Percentiles rank a stretch among this genome's conserved stretches.
Conservation (phyloP, 2,113 vertebrate species). For the Eublepharis macularius region DNA sequence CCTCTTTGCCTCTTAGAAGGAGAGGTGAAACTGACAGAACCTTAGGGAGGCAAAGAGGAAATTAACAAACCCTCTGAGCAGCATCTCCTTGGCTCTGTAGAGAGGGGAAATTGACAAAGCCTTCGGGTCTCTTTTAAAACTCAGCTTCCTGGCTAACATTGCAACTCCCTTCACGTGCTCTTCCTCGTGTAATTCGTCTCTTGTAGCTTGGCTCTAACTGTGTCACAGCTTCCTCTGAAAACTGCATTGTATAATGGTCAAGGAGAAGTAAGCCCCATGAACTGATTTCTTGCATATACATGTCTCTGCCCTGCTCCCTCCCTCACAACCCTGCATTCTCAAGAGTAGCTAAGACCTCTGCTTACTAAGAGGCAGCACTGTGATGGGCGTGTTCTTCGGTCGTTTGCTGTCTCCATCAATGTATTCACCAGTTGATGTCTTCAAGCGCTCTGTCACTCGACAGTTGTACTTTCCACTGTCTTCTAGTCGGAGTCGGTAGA, state of each 20-base stretch:
- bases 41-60: no score
- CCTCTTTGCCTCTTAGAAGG: no score
- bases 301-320: no score
- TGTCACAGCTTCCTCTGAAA: not conserved
- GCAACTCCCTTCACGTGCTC: no score
- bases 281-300: not conserved
- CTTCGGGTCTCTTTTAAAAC: no score
- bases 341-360: conserved; percentile 39
- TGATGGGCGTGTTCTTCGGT: conserved; percentile 94
- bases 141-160: no score
- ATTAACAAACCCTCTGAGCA: no score
- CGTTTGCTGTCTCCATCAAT: conserved; percentile 94
- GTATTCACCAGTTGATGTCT: conserved; percentile 90
- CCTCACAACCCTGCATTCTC: not conserved
- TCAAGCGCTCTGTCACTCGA: conserved; percentile 92
- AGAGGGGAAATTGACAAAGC: no score
- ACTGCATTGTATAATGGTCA: not conserved
- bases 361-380: conserved; percentile 91
- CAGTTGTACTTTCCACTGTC: conserved; percentile 97
- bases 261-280: not conserved
- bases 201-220: no score
- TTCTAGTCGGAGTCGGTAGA: conserved; percentile 87
- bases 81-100: no score
- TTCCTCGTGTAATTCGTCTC: no score
- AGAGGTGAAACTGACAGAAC: no score